Evolutionary conservation across 2,888 invertebrate genomes (phyloP), one percentile per base, ranked within the genome.

Genomic region (Megaustenia siamemsis): DNA sequence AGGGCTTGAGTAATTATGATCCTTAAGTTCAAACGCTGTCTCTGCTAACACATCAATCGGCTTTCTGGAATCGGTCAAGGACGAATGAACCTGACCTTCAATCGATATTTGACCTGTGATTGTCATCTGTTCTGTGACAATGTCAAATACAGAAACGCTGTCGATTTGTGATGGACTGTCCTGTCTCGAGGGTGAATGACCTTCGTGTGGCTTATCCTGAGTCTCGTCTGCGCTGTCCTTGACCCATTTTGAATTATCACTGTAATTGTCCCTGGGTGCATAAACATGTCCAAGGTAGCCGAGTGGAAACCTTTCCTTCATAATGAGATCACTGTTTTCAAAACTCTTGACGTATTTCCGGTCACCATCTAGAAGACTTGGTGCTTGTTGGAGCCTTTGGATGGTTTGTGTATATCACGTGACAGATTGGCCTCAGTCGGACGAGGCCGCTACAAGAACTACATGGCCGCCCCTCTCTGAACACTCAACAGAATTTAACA

Each of bases 141-240:
- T 49, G 49, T 73, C 45, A 4, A 15, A n/a, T 15, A 8, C 32
- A 21, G 32, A 32, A 12, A 18, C 0, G 18, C 49, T 2, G 21
- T 40, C 40, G 24, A 21, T 63, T 15, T 8, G 1, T 0, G 2
- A 43, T n/a, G 6, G 32, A 1, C 49, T 6, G 15, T 18, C 49
- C 5, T 4, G 28, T 49, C 0, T 73, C 10, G 49, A n/a, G n/a
- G n/a, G n/a, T n/a, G n/a, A n/a, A n/a, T n/a, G n/a, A n/a, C 2
- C 12, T 45, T 15, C 4, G 4, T n/a, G 15, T 28, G 4, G 3
- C 3, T 15, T 21, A 32, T 18, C 12, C 35, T 28, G 10, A 10
- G 5, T 43, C 1, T n/a, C 3, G 0, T 3, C n/a, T 0, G 4
- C 15, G 1, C 8, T n/a, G 28, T 1, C n/a, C n/a, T n/a, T n/a